Conservation (phyloP, 2,113 vertebrate genomes). For the Oreochromis tanganicae region DNA sequence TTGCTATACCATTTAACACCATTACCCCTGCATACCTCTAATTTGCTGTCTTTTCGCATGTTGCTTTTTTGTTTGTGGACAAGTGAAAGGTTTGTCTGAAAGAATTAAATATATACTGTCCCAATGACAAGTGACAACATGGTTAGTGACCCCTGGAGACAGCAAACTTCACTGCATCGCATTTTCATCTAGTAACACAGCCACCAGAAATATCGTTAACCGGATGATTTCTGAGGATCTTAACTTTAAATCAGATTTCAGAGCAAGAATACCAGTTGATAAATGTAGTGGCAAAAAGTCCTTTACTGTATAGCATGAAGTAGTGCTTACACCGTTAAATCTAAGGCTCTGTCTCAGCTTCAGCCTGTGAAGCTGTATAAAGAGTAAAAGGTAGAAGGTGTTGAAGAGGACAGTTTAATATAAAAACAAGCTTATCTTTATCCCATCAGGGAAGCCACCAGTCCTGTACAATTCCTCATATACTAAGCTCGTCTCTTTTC, state of each 20-base stretch:
- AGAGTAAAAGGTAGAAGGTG: neutral
- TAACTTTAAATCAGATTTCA: neutral
- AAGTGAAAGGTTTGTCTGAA: neutral
- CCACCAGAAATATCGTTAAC: neutral
- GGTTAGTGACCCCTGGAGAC: neutral
- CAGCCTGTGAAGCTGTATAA: neutral
- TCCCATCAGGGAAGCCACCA: neutral
- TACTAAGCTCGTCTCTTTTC: neutral
- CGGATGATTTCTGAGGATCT: neutral
- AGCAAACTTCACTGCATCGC: neutral
- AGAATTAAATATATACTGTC: neutral
- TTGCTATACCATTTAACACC: conserved; percentile 24
- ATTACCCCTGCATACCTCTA: conserved; percentile 11
- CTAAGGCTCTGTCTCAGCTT: neutral
- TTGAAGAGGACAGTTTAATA: neutral
- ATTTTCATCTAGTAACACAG: neutral
- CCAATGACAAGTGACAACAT: neutral
- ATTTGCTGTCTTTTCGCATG: neutral
- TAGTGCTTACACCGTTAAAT: neutral
- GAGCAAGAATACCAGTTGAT: neutral
- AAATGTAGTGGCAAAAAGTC: neutral
- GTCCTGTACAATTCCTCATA: neutral
- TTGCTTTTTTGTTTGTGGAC: conserved; percentile 7
- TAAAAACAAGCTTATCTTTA: neutral
- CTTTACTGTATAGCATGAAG: neutral